Base-by-base conservation (phyloP, 1,140 invertebrate species). In the Diprion similis region DNA sequence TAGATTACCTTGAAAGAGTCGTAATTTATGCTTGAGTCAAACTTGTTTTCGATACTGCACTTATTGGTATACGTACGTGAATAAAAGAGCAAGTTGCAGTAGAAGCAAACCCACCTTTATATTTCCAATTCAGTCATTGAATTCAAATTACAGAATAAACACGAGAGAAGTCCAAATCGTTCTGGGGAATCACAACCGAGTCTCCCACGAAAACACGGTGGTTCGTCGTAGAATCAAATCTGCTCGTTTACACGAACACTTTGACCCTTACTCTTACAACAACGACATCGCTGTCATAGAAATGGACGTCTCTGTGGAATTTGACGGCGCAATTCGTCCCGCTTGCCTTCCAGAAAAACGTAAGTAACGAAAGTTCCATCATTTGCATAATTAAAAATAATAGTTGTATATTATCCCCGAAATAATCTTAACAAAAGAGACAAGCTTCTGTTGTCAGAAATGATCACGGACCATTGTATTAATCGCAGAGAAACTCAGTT, bases 211-310 rank as follows among this genome's bases (percentile, higher is more conserved):
- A 18, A 69, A 78, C n/a, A 81, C 77, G 3, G 71, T 83, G n/a
- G 79, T 86, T 71, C 73, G 80, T 46, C 81, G 89, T 8, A 80
- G 85, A 1, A 78, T 90, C 0, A 88, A 86, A 24, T 83, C 83
- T 1, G 80, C 90, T 0, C 88, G 80, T 3, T 71, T 90, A 7
- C 95, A 96, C 78, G 90, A 92, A 15, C 86, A 92, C 65, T 96
- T 93, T 84, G 91, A 94, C 82, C 82, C 89, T 1, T 88, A 89
- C 18, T 94, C 90, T 1, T 94, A 92, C 77, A 92, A 95, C 82
- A 94, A 96, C 80, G 95, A 97, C 79, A 95, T 96, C 71, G 95
- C 94, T 0, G 85, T 96, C 1, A 85, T 96, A 18, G 90, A 92
- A 70, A 87, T 97, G 59, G 90, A 92, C 73, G 79, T 89, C n/a